Base-by-base conservation (phyloP, 2,113 vertebrate species). In the Hirundichthys speculiger region DNA sequence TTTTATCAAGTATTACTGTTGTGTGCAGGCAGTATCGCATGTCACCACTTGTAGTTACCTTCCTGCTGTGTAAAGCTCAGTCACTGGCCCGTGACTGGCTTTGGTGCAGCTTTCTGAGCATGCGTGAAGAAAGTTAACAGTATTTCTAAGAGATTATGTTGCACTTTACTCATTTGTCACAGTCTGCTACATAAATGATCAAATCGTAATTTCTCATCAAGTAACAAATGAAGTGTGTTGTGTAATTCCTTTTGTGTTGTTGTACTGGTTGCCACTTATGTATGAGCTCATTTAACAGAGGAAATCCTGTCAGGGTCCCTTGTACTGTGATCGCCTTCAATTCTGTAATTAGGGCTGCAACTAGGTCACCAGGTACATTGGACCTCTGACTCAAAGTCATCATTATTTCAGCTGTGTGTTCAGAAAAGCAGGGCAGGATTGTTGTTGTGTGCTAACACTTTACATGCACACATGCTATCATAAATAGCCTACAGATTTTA, bases 401-500 rank as follows among this genome's bases (percentile, higher is more conserved):
- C 69, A 88, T 86, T 91, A 89, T 90, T 91, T 91, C 66, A 92
- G 62, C 43, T 69, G 27, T 77, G 65, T 55, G 71, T 56, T 75
- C 42, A 73, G 53, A 39, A 71, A 58, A 49, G 15, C 3, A 0
- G 46, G 50, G 30, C 40, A 56, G 41, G 45, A 2, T 20, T 58
- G 27, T 51, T 50, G 19, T 24, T 30, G 11, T 41, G 53, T 18
- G 13, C 2, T 22, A 49, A 34, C 11, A 34, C 30, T 34, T 10
- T 27, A 27, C 25, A 27, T 27, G 30, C 30, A 34, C 30, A 34
- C 7, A 34, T 7, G 1, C 11, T 34, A 7, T 34, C 6, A 1
- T 10, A 34, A 34, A 34, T 34, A 34, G 7, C 30, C 11, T 10
- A 34, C 30, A 34, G 30, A 34, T 34, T 34, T 6, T 34, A 34